Evolutionary conservation across 1,140 invertebrate genomes (phyloP).

Genomic region (Anoplophora glabripennis): DNA sequence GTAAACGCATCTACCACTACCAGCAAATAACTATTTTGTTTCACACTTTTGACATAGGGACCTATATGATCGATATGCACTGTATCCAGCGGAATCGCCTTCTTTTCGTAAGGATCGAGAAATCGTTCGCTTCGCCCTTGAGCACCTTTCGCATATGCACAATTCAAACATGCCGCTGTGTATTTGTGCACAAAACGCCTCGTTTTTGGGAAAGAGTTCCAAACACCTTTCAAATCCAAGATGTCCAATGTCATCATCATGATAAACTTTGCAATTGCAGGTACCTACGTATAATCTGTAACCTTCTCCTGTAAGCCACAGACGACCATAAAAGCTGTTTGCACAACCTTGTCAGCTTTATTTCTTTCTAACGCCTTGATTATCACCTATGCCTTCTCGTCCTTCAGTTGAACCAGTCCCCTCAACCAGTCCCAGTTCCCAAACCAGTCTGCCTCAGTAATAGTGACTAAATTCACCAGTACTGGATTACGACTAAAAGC

Average conservation of each 20-base stretch:
- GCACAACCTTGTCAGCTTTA: too few species aligned
- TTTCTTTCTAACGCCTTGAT: background rate
- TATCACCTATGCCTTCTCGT: constrained; percentile 14
- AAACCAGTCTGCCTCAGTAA: constrained; percentile 24
- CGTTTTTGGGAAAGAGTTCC: constrained; percentile 40
- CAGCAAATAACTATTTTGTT: constrained; percentile 39
- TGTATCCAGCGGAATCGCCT: constrained; percentile 24
- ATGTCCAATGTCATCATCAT: constrained; percentile 43
- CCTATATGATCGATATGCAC: constrained; percentile 38
- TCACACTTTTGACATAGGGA: constrained; percentile 28
- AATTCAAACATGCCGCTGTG: background rate
- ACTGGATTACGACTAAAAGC: constrained; percentile 36
- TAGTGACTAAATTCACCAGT: constrained; percentile 3
- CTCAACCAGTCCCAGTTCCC: too few species aligned
- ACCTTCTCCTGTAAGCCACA: constrained; percentile 20
- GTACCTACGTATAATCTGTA: constrained; percentile 40
- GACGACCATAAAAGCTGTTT: too few species aligned
- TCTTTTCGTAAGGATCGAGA: constrained; percentile 15
- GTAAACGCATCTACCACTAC: constrained; percentile 46
- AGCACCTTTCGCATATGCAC: constrained; percentile 6
- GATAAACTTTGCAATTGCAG: constrained; percentile 32
- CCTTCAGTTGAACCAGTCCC: constrained; percentile 14
- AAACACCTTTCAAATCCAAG: constrained; percentile 39
- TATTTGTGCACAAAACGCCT: background rate
- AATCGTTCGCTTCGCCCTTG: constrained; percentile 4